Percentiles rank a stretch among this genome's conserved stretches.
These are phyloP conservation scores for Rhodophaea formosa DNA, from an alignment of 2,888 invertebrate species.

Conservation along the genomic window DNA sequence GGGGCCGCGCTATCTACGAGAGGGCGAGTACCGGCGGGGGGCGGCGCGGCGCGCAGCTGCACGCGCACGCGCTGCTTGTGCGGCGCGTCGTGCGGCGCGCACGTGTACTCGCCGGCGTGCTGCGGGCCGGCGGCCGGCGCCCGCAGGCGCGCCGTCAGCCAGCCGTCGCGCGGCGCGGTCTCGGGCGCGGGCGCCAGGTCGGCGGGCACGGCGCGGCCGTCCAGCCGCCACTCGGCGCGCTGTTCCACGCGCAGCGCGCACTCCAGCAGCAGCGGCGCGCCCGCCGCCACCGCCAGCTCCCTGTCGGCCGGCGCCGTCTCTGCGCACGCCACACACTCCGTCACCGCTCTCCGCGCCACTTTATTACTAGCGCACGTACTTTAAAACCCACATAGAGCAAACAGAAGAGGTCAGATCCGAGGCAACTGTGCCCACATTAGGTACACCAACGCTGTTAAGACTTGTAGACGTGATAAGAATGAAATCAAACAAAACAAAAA, in stretches of 20 bases:
- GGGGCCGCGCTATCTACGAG: neutral
- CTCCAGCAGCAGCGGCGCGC: slow-evolving; percentile 63
- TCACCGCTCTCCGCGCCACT: slow-evolving; percentile 6
- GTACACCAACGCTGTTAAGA: too few relatives aligned
- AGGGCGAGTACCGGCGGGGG: slow-evolving; percentile 16
- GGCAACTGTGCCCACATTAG: too few relatives aligned
- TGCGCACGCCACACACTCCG: slow-evolving; percentile 35
- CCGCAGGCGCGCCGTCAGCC: slow-evolving; percentile 47
- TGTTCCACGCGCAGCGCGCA: slow-evolving; percentile 60
- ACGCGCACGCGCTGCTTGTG: slow-evolving; percentile 20
- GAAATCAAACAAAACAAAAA: too few relatives aligned
- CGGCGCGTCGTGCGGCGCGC: slow-evolving; percentile 43
- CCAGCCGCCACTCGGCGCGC: slow-evolving; percentile 50
- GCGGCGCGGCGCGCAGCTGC: slow-evolving; percentile 29
- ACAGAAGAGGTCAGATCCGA: too few relatives aligned
- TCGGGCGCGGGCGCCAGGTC: slow-evolving; percentile 52
- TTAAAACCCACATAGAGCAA: too few relatives aligned
- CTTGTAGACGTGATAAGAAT: too few relatives aligned
- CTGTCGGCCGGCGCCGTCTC: slow-evolving; percentile 33
- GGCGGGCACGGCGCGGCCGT: slow-evolving; percentile 48
- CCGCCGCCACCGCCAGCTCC: slow-evolving; percentile 50
- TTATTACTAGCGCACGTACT: slow-evolving; percentile 9
- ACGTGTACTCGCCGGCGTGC: slow-evolving; percentile 61
- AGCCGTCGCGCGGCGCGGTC: slow-evolving; percentile 38
- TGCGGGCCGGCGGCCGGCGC: slow-evolving; percentile 44